Percentiles rank a stretch among this genome's conserved stretches.
Conservation (phyloP, 2,888 invertebrate genomes). For the Branchinecta sandiegonensis region DNA sequence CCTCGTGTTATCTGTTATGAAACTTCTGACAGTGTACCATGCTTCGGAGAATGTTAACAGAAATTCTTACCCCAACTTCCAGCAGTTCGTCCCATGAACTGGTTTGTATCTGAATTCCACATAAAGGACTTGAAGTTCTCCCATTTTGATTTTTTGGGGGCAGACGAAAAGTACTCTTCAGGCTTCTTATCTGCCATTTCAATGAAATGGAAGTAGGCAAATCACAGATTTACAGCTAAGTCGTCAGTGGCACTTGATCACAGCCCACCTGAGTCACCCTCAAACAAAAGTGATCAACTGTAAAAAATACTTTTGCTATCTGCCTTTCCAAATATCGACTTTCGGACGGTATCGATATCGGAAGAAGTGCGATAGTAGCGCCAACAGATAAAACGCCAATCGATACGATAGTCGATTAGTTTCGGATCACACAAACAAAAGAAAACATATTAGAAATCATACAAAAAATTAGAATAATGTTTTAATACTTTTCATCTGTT, state of each 20-base stretch:
- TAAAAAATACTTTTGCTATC: background rate
- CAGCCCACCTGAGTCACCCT: background rate
- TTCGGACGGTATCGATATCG: background rate
- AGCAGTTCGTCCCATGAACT: slow-evolving; percentile 79
- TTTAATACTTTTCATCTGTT: too few species aligned
- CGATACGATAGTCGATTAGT: too few species aligned
- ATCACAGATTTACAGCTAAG: too few species aligned
- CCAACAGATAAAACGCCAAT: too few species aligned
- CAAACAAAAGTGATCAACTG: slow-evolving; percentile 2
- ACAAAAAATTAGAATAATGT: too few species aligned
- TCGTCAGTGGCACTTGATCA: too few species aligned
- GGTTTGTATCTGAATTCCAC: slow-evolving; percentile 81
- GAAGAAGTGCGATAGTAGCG: too few species aligned
- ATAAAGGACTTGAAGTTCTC: slow-evolving; percentile 68
- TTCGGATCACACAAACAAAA: too few species aligned
- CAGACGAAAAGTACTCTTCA: slow-evolving; percentile 62
- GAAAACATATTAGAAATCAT: too few species aligned
- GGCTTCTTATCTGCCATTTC: slow-evolving; percentile 56
- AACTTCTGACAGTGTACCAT: too few species aligned
- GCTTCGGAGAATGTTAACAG: too few species aligned
- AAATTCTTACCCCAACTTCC: slow-evolving; percentile 71
- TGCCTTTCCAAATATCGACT: slow-evolving; percentile 3
- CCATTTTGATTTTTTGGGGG: slow-evolving; percentile 68
- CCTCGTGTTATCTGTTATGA: too few species aligned
- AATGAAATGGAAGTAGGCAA: background rate